Base-by-base conservation (phyloP, 1,140 invertebrate genomes). In the Scaptomyza pallida region DNA sequence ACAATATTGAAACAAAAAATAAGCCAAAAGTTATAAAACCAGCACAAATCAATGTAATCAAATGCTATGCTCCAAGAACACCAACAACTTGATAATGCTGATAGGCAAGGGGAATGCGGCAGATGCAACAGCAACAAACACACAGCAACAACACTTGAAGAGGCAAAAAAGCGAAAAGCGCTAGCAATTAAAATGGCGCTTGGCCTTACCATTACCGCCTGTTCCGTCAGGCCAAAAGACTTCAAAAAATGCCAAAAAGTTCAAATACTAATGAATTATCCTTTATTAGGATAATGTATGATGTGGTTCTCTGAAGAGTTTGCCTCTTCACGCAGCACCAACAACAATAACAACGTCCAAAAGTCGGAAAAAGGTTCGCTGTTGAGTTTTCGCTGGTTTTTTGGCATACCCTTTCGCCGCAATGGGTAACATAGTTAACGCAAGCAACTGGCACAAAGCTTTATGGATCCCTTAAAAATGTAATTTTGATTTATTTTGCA, bases 251-350 rank as follows among this genome's bases (percentile, higher is more conserved):
- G 75, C 89, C 80, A 88, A 75, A 90, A 90, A 90, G 85, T 90
- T 90, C 50, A 90, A 86, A 88, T 75, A 89, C 89, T 90, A 90
- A 90, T 90, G 89, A 90, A 90, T 90, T 90, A 90, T 90, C 89
- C 85, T 90, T 90, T 90, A 90, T 90, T 90, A 90, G 85, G 89
- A 90, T 90, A 90, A 90, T 90, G 89, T 90, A 90, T 90, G 89
- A 90, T 90, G 89, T 90, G 89, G 89, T 90, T 90, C 79, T 45
- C 67, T 75, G 70, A 78, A 72, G 78, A 89, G 83, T 82, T 88
- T 85, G 59, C 72, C 57, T 61, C 62, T 61, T 68, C 68, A 67
- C 74, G 59, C 54, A 63, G 13, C 59, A 70, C 2, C 41, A 70
- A 13, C 48, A 61, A 54, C 54, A 26, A 9, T 10, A 61, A 6